Base-by-base conservation (phyloP, 2,888 invertebrate species). In the Acanthosoma haemorrhoidale region DNA sequence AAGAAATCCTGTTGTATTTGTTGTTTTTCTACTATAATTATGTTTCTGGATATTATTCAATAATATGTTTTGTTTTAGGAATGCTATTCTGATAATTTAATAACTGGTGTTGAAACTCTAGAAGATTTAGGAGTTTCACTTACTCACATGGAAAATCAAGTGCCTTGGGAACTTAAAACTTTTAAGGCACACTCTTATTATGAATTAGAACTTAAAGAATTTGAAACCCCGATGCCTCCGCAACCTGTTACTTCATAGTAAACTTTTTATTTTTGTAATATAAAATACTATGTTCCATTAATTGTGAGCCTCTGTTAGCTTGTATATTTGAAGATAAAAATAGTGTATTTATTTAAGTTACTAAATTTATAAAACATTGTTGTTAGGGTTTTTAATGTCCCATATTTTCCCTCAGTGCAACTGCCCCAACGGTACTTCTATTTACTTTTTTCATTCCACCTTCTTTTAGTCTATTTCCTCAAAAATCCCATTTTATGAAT, bases 91-190 rank as follows among this genome's bases (percentile, higher is more conserved):
- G 96, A 96, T 78, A 80, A 80, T 6, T 83, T 90, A 0, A 76
- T 84, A 3, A 78, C 79, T 6, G 84, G 84, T 38, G 77, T 91
- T 25, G 93, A 91, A 2, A 92, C 91, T 0, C 80, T 96, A 68
- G 92, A 93, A 80, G 96, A 96, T 82, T 85, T 97, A 73, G 96
- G 94, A 15, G 87, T 97, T 2, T 82, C 81, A 36, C 83, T 92
- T 68, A 90, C 88, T 0, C 78, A 82, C 2, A 85, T 96, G 83
- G 94, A 94, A 80, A 85, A 89, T 73, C 88, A 89, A 79, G 87
- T 87, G n/a, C 87, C 89, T 1, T 95, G 91, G 89, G 91, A 92
- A 78, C 79, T 95, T 75, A 70, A 32, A 38, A 77, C 77, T 2
- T 88, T 80, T 80, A 85, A 87, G 59, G 84, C 85, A 21, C 85